Evolutionary conservation across 2,888 invertebrate genomes (phyloP).

Genomic region (Odontothrips loti): DNA sequence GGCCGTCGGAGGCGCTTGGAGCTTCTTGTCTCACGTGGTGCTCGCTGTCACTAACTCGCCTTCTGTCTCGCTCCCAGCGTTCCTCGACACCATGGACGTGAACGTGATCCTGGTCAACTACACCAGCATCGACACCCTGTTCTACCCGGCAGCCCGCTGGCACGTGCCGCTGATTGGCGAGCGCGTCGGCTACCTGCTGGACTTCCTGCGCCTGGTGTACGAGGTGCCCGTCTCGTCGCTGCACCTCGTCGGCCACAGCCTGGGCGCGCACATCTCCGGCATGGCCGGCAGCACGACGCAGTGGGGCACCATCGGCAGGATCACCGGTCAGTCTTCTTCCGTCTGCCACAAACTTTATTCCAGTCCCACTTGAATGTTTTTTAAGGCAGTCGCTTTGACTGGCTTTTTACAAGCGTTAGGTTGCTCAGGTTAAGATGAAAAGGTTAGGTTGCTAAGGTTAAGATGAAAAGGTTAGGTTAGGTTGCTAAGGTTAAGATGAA

Average conservation of each 20-base stretch:
- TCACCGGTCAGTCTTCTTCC: neutral
- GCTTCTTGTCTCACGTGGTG: too few relatives aligned
- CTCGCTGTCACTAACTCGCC: too few relatives aligned
- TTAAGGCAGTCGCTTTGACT: too few relatives aligned
- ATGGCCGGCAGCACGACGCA: neutral
- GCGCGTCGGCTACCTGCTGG: neutral
- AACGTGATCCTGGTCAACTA: neutral
- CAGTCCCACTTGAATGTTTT: too few relatives aligned
- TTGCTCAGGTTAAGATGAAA: too few relatives aligned
- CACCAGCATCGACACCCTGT: neutral
- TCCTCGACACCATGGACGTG: neutral
- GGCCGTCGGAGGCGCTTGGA: too few relatives aligned
- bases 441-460: too few relatives aligned
- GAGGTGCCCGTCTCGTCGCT: neutral
- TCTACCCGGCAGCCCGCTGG: neutral
- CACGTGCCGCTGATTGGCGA: neutral
- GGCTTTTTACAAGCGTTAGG: too few relatives aligned
- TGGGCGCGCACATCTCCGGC: constrained; percentile 16
- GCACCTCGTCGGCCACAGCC: constrained; percentile 21
- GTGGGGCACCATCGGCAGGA: neutral
- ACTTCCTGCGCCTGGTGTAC: neutral
- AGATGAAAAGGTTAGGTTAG: too few relatives aligned
- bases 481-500: too few relatives aligned
- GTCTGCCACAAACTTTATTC: too few relatives aligned
- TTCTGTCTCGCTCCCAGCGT: neutral